Conservation (phyloP, 2,888 invertebrate genomes). For the Cordilura impudica region DNA sequence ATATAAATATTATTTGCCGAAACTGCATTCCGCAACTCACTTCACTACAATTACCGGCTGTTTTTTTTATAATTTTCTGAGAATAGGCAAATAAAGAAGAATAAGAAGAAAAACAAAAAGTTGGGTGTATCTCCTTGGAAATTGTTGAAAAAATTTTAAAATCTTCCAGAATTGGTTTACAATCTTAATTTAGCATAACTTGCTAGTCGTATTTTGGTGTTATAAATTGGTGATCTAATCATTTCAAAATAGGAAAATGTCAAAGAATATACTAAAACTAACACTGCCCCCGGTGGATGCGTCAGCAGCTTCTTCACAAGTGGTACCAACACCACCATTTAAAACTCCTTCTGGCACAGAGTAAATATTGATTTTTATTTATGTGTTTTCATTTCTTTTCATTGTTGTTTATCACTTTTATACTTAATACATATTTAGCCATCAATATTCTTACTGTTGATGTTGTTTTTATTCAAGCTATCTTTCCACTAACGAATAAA, state of each 20-base stretch:
- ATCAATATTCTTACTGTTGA: not conserved
- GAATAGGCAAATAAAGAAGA: conserved; percentile 24
- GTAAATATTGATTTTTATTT: conserved; percentile 72
- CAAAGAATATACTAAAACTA: conserved; percentile 93
- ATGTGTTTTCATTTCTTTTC: conserved; percentile 40
- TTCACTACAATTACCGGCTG: conserved; percentile 28
- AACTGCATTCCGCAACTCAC: conserved; percentile 1
- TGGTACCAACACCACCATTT: conserved; percentile 79
- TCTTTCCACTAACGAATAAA: no score
- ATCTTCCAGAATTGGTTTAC: not conserved
- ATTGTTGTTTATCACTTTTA: conserved; percentile 61
- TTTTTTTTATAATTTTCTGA: conserved; percentile 25
- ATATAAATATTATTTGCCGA: no score
- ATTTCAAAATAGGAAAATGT: conserved; percentile 83
- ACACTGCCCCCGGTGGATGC: conserved; percentile 92
- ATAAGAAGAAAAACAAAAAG: conserved; percentile 43
- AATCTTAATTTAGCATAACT: not conserved
- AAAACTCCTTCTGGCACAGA: conserved; percentile 78
- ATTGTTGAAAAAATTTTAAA: not conserved
- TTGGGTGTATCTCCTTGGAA: conserved; percentile 45
- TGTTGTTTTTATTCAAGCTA: not conserved
- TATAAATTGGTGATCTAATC: not conserved
- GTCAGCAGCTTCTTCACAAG: conserved; percentile 80
- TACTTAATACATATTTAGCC: conserved; percentile 22
- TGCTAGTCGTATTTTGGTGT: not conserved